A percentile compares a stretch with the other conserved stretches of the same genome.
phyloP scores from a whole-genome alignment of 2,888 invertebrate species.

The Dione vanillae region DNA sequence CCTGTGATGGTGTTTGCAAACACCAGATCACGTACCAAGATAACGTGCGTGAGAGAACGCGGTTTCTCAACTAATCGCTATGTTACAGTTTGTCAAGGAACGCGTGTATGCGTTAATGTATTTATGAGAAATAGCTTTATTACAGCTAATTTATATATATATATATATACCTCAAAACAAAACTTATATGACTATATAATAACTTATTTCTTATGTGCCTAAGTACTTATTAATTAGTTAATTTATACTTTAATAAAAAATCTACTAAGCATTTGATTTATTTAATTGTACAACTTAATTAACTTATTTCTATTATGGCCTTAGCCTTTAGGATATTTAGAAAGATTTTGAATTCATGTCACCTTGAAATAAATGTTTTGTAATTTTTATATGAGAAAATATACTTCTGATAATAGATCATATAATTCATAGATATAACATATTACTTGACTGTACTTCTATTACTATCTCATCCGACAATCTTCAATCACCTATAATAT shows the following conservation, averaged over 20 bases:
- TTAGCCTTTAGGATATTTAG: too few relatives aligned
- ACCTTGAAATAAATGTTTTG: not conserved
- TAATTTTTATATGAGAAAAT: not conserved
- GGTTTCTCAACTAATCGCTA: constrained; percentile 40
- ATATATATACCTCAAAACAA: too few relatives aligned
- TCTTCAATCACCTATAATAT: constrained; percentile 26
- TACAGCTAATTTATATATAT: not conserved
- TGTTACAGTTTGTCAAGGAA: constrained; percentile 26
- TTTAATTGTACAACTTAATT: too few relatives aligned
- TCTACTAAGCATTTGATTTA: too few relatives aligned
- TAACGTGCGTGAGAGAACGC: constrained; percentile 46
- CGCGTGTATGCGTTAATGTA: not conserved
- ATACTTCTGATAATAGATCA: constrained; percentile 6
- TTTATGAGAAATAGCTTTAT: not conserved
- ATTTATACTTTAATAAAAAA: too few relatives aligned
- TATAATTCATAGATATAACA: constrained; percentile 13
- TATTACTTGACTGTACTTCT: constrained; percentile 22
- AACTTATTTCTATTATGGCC: too few relatives aligned
- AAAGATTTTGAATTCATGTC: not conserved
- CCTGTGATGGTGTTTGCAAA: constrained; percentile 22
- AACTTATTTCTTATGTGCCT: too few relatives aligned
- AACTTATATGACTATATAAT: too few relatives aligned
- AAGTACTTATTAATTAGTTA: too few relatives aligned
- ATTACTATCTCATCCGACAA: constrained; percentile 23
- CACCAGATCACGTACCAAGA: constrained; percentile 39